Base-by-base conservation (phyloP, 2,888 invertebrate species). In the Nomada ferruginata region DNA sequence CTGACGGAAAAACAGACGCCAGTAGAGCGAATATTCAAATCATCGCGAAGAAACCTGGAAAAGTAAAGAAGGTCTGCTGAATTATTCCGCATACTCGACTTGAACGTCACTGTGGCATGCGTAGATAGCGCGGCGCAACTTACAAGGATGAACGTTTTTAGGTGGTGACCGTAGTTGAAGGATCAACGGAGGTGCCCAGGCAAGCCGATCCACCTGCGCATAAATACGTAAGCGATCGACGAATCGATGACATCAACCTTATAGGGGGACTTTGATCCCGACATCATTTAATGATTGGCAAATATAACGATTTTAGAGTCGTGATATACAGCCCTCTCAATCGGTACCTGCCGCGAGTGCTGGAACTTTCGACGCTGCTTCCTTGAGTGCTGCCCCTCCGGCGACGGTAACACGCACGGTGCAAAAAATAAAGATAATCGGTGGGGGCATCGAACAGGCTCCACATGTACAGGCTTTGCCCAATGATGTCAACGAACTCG, bases 1-100 rank as follows among this genome's bases (percentile, higher is more conserved):
- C 13, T 2, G 63, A 1, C 0, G 55, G n/a, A 15, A 61, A 60
- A 5, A 7, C 76, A 11, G 0, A 2, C 7, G 65, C 13, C n/a
- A 68, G 88, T 10, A 78, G 50, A 13, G 77, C 87, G 10, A 87
- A 84, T 11, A 87, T 88, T 55, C 88, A 88, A 57, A 71, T 88
- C 18, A 80, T 88, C 50, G 52, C 82, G 13, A 66, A 75, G n/a
- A 68, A 69, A 2, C 23, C n/a, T 2, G 47, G 73, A 1, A 83
- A 79, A 42, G 29, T n/a, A 18, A 57, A 76, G 29, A 60, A 82
- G 85, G 84, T 80, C 7, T 13, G 26, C 15, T 18, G 4, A 26
- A 15, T 44, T 13, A 36, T 36, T 18, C n/a, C 42, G n/a, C n/a
- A 29, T 44, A 5, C 55, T 10, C 9, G 10, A 0, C 20, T 9